These are phyloP conservation scores for Holocentrus rufus DNA, from an alignment of 2,797 vertebrate genomes.

Conservation along the genomic window DNA sequence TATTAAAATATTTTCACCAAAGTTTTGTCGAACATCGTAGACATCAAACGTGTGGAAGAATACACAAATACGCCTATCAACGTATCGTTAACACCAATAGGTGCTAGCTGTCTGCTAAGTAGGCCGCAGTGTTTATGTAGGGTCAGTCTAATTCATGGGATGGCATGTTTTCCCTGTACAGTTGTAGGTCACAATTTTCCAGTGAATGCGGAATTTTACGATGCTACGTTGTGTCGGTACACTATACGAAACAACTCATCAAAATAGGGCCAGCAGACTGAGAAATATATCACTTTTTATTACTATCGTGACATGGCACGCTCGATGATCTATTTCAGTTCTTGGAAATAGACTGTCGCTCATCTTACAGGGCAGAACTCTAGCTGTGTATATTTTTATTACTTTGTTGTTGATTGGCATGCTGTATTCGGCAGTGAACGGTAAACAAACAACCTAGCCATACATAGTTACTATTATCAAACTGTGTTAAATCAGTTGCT, in stretches of 20 bases:
- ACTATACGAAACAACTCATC: rapidly evolving
- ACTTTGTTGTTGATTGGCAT: constrained; percentile 42
- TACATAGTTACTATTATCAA: background rate
- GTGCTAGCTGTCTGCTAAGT: constrained; percentile 55
- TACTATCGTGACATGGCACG: background rate
- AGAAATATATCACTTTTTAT: background rate
- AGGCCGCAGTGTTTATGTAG: constrained; percentile 66
- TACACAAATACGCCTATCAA: background rate
- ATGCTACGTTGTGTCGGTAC: rapidly evolving
- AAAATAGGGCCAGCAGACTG: background rate
- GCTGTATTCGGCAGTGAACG: constrained; percentile 15
- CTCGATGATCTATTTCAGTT: constrained; percentile 37
- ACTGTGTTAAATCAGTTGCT: constrained; percentile 11
- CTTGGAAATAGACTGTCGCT: constrained; percentile 75
- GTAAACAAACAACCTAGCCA: background rate
- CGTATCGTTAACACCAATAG: background rate
- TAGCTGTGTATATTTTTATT: constrained; percentile 25
- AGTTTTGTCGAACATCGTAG: background rate
- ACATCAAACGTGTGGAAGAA: background rate
- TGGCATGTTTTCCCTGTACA: constrained; percentile 10
- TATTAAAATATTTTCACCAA: background rate
- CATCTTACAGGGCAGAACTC: constrained; percentile 40
- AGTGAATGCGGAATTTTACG: background rate
- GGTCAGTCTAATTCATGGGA: constrained; percentile 68
- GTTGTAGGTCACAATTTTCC: background rate